Percentiles rank a stretch among this genome's conserved stretches.
Conservation (phyloP, 2,888 invertebrate genomes). For the Oscheius sp. region DNA sequence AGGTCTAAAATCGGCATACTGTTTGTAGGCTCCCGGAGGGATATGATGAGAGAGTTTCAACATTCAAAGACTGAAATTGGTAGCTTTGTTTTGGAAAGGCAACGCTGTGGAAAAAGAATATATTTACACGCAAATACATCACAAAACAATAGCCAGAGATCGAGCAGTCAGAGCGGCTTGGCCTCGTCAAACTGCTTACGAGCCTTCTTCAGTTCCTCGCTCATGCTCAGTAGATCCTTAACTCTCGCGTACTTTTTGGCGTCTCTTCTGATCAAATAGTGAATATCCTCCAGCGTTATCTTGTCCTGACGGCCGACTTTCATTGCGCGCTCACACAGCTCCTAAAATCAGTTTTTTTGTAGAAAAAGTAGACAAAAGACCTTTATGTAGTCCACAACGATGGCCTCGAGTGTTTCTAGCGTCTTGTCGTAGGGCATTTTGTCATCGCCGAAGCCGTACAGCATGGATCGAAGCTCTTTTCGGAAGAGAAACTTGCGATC, state of each 20-base stretch:
- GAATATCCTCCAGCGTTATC: slow-evolving; percentile 96
- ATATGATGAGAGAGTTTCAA: too few relatives aligned
- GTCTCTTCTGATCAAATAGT: slow-evolving; percentile 91
- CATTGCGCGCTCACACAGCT: slow-evolving; percentile 43
- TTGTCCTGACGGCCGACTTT: slow-evolving; percentile 84
- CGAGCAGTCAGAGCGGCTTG: slow-evolving; percentile 41
- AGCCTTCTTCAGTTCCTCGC: slow-evolving; percentile 97
- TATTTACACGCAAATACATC: not conserved
- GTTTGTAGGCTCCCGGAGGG: too few relatives aligned
- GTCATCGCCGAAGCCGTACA: slow-evolving; percentile 99
- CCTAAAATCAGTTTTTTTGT: slow-evolving; percentile 19
- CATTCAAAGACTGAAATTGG: too few relatives aligned
- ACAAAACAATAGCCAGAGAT: slow-evolving; percentile 6
- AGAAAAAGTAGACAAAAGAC: slow-evolving; percentile 16
- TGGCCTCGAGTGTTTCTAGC: slow-evolving; percentile 94
- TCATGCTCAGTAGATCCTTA: slow-evolving; percentile 82
- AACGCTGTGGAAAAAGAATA: not conserved
- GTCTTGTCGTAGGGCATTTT: slow-evolving; percentile 95
- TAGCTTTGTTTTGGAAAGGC: too few relatives aligned
- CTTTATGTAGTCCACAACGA: slow-evolving; percentile 88
- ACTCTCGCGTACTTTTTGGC: slow-evolving; percentile 95
- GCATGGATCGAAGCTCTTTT: slow-evolving; percentile 90
- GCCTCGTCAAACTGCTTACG: slow-evolving; percentile 96
- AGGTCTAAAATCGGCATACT: too few relatives aligned
- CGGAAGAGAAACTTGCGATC: slow-evolving; percentile 71